phyloP scores from a whole-genome alignment of 2,797 vertebrate species.

The Merluccius polli region DNA sequence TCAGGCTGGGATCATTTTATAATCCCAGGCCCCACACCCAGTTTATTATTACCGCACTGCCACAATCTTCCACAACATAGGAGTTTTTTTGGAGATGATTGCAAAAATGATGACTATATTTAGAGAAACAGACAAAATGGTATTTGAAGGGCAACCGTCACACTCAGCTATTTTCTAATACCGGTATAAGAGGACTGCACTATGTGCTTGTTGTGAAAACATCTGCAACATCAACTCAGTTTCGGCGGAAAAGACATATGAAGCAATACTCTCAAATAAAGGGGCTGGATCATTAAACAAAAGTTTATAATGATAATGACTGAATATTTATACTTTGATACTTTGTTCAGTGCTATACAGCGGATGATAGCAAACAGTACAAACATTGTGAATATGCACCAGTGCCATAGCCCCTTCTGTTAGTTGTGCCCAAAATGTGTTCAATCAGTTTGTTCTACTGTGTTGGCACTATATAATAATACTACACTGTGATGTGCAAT shows the following conservation, averaged over 20 bases:
- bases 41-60: background rate
- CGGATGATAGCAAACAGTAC: background rate
- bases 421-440: too few relatives aligned
- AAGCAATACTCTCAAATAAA: background rate
- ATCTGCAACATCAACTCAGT: background rate
- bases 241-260: background rate
- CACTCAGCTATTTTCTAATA: too few relatives aligned
- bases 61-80: too few relatives aligned
- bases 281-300: background rate
- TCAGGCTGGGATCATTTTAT: background rate
- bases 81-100: too few relatives aligned
- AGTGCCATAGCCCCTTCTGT: too few relatives aligned
- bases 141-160: too few relatives aligned
- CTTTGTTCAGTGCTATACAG: background rate
- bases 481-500: background rate
- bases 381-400: background rate
- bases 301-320: background rate
- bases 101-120: too few relatives aligned
- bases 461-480: background rate
- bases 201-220: too few relatives aligned
- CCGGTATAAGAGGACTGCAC: background rate
- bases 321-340: background rate
- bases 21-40: background rate
- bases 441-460: too few relatives aligned
- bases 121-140: too few relatives aligned